These are phyloP conservation scores for Ictalurus furcatus DNA, from an alignment of 2,113 vertebrate genomes.

Conservation along the genomic window DNA sequence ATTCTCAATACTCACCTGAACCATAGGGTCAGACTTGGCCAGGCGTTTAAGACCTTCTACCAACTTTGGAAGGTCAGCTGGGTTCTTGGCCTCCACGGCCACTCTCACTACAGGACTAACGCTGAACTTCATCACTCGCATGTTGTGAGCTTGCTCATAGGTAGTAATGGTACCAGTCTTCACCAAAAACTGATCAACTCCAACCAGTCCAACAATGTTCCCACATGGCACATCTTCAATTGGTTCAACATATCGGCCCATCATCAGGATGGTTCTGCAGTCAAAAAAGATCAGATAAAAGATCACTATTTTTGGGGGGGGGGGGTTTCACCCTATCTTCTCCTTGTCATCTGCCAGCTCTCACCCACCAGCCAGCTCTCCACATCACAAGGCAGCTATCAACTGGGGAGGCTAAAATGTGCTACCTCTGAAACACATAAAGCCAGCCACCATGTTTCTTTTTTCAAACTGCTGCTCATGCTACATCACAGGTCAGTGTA, in stretches of 20 bases:
- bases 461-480: not conserved
- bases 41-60: slow-evolving; percentile 70
- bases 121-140: slow-evolving; percentile 71
- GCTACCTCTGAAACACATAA: not conserved
- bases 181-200: slow-evolving; percentile 71
- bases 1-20: slow-evolving; percentile 60
- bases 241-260: slow-evolving; percentile 69
- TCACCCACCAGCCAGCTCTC: not conserved
- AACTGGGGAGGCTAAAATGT: not conserved
- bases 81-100: slow-evolving; percentile 70
- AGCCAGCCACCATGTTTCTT: not conserved
- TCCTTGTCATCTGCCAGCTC: not conserved
- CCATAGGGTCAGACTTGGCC: slow-evolving; percentile 72
- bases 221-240: slow-evolving; percentile 73
- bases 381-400: not conserved
- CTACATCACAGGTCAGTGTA: too few relatives aligned
- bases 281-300: not conserved
- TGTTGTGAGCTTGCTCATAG: slow-evolving; percentile 69
- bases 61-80: slow-evolving; percentile 69
- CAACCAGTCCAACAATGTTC: slow-evolving; percentile 69
- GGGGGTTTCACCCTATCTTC: not conserved
- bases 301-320: not conserved
- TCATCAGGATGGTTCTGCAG: slow-evolving; percentile 72
- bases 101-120: slow-evolving; percentile 67
- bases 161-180: slow-evolving; percentile 68